Percentiles rank a stretch among this genome's conserved stretches.
These are phyloP conservation scores for Bolborhynchus lineola DNA, from an alignment of 2,113 vertebrate genomes.

Conservation along the genomic window DNA sequence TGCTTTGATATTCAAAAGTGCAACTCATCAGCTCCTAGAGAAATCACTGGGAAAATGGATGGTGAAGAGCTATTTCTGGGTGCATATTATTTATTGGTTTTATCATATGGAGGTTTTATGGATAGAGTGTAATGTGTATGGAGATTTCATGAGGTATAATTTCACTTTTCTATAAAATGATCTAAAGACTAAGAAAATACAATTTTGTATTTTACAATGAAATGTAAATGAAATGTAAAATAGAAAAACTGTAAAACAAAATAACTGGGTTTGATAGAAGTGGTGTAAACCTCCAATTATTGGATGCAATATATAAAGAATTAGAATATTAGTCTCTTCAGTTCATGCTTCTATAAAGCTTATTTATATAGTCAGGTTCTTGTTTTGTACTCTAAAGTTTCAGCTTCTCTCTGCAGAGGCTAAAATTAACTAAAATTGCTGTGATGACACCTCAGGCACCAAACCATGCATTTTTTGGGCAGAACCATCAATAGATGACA, in stretches of 20 bases:
- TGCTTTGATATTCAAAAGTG: neutral
- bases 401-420: neutral
- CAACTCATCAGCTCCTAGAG: neutral
- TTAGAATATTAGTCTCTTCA: neutral
- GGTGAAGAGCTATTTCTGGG: neutral
- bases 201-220: neutral
- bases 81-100: neutral
- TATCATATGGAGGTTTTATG: neutral
- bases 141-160: neutral
- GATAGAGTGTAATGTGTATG: neutral
- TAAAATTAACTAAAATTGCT: neutral
- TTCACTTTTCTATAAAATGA: neutral
- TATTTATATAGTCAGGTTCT: neutral
- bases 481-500: neutral
- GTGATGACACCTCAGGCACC: neutral
- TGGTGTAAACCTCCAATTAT: neutral
- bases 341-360: neutral
- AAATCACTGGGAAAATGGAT: neutral
- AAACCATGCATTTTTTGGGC: neutral
- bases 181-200: neutral
- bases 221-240: constrained; percentile 6
- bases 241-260: neutral
- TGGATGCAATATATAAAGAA: neutral
- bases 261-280: neutral
- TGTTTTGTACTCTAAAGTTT: neutral